These are phyloP conservation scores for Halcyon malimbica DNA, from an alignment of 2,113 vertebrate genomes.

Conservation along the genomic window DNA sequence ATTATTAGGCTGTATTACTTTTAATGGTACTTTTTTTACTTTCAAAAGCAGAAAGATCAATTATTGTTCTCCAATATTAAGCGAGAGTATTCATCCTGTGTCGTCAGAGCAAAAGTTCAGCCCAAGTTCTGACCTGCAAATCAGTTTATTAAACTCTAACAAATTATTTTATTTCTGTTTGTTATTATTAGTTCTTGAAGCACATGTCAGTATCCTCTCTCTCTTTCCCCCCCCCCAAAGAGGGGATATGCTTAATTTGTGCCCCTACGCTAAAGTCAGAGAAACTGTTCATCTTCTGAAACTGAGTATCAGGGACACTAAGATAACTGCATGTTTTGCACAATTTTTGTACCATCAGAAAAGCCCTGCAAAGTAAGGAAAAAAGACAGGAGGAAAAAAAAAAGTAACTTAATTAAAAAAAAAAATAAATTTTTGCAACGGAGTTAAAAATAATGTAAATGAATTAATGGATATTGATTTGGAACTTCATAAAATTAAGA, in stretches of 20 bases:
- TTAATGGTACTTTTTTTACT: neutral
- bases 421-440: neutral
- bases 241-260: neutral
- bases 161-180: neutral
- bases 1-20: neutral
- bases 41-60: neutral
- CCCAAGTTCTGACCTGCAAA: neutral
- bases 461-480: neutral
- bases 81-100: neutral
- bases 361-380: neutral
- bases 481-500: neutral
- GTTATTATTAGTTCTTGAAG: neutral
- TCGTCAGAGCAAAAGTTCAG: neutral
- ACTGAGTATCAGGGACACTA: neutral
- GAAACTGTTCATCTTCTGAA: neutral
- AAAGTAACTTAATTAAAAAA: neutral
- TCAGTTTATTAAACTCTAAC: neutral
- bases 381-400: neutral
- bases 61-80: neutral
- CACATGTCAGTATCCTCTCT: neutral
- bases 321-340: neutral
- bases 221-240: neutral
- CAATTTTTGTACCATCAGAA: neutral
- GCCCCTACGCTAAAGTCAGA: neutral
- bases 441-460: neutral